Percentiles rank a stretch among this genome's conserved stretches.
These are phyloP conservation scores for Leuciscus idus DNA, from an alignment of 2,113 vertebrate species.

Conservation along the genomic window DNA sequence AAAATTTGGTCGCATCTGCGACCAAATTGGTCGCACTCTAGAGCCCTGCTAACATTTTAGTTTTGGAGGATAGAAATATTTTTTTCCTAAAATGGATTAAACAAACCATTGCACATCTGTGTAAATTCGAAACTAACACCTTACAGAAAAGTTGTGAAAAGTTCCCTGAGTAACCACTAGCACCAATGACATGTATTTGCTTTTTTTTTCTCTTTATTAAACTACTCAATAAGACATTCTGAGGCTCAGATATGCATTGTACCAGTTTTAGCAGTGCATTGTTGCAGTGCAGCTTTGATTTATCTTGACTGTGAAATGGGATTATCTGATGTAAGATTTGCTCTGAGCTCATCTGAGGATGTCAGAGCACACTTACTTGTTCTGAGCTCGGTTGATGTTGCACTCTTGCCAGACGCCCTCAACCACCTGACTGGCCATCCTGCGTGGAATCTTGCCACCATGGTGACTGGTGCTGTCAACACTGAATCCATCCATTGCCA, in stretches of 20 bases:
- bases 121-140: neutral
- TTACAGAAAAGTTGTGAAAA: neutral
- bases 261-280: neutral
- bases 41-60: no score
- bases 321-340: slow-evolving; percentile 6
- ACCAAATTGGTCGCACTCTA: no score
- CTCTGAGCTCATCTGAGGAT: slow-evolving; percentile 12
- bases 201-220: neutral
- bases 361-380: slow-evolving; percentile 82
- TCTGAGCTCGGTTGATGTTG: slow-evolving; percentile 94
- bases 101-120: neutral
- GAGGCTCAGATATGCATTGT: neutral
- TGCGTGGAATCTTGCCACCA: slow-evolving; percentile 92
- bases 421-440: slow-evolving; percentile 90
- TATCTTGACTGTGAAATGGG: neutral
- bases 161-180: neutral
- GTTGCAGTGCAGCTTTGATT: neutral
- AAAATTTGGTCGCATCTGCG: no score
- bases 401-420: slow-evolving; percentile 98
- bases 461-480: slow-evolving; percentile 92
- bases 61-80: neutral
- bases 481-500: slow-evolving; percentile 86
- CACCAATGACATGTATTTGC: neutral
- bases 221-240: neutral
- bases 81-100: neutral